Evolutionary conservation across 2,888 invertebrate species (phyloP), one percentile per base, ranked within the genome.

Genomic region (Xylophagus ater): DNA sequence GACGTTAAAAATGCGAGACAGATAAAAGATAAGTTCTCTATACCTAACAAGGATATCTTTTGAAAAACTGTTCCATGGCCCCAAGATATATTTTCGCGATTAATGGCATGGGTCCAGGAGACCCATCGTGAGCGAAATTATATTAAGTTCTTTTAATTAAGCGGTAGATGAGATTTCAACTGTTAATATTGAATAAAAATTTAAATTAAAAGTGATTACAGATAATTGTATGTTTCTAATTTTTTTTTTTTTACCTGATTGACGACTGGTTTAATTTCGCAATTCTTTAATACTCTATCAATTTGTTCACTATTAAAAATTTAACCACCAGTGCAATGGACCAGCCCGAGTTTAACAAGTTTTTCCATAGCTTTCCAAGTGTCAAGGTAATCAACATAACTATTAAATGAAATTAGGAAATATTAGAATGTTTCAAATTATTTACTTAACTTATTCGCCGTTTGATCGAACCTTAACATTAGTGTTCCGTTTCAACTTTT

Each of bases 271-370:
- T 75, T 74, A 39, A 83, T 71, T 42, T 63, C 70, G 10, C 78
- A 75, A 7, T 62, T 69, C 2, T 70, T 69, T 24, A 88, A 54
- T 8, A 92, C 53, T 34, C 81, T 68, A 32, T 79, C 72, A 4
- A 87, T 62, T 62, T 92, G 92, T 34, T 71, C 66, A 49, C 71
- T 76, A 59, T 86, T 92, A 58, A 90, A 92, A 65, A 92, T 93
- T 28, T 86, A 87, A 2, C 92, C 57, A 0, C 92, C 92, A 54
- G 93, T 82, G 51, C 81, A 80, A 52, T 72, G 78, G 0, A 75
- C 72, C 4, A 86, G 67, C 0, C 87, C 86, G 46, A 72, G 66
- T 43, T 73, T 68, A 4, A 78, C 73, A 9, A 84, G 70, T 12
- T 72, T 66, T 59, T 92, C 90, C 81, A 92, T 73, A 0, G 72